Evolutionary conservation across 1,140 invertebrate species (phyloP), one percentile per base, ranked within the genome.

Genomic region (Lordiphosa collinella): DNA sequence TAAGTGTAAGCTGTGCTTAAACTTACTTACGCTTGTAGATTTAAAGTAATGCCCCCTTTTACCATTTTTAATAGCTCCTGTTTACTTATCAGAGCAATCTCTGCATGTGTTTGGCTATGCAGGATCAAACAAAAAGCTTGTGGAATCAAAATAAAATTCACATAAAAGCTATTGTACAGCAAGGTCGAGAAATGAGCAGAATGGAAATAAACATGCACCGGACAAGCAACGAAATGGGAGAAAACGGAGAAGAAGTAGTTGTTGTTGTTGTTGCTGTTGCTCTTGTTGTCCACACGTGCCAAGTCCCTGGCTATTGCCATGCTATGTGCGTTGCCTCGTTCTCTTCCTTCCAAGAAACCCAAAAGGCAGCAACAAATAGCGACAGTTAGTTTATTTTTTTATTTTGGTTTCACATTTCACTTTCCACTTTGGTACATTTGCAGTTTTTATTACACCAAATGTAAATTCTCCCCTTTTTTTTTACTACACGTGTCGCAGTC

Each of bases 101-200:
- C 22, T 6, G 22, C 3, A 25, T 50, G 14, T 32, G 5, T 34
- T 6, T 25, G 36, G 48, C 16, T 16, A 48, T 55, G 36, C 48
- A 68, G 22, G 34, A 64, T 47, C 48, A 50, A 38, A 13, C 14
- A 16, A 22, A 40, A 52, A 52, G 18, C 49, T 43, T 46, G 13
- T 29, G 64, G 53, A 78, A 76, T 78, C 68, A 69, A 73, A 82
- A 82, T 72, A 65, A 73, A 82, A 63, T 56, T 43, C 72, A 51
- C 38, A 72, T 64, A 84, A 82, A 84, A 72, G 62, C 72, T 29
- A 58, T 64, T 25, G 22, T 25, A 25, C 22, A 25, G 55, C 36
- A 35, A 58, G 52, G 57, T 57, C 14, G 18, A 34, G 38, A 29
- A 13, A 16, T 13, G 7, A 9, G 53, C 22, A 18, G 38, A 36